Percentiles rank a stretch among this genome's conserved stretches.
phyloP scores from a whole-genome alignment of 2,888 invertebrate species.

The Zaprionus lineosus region DNA sequence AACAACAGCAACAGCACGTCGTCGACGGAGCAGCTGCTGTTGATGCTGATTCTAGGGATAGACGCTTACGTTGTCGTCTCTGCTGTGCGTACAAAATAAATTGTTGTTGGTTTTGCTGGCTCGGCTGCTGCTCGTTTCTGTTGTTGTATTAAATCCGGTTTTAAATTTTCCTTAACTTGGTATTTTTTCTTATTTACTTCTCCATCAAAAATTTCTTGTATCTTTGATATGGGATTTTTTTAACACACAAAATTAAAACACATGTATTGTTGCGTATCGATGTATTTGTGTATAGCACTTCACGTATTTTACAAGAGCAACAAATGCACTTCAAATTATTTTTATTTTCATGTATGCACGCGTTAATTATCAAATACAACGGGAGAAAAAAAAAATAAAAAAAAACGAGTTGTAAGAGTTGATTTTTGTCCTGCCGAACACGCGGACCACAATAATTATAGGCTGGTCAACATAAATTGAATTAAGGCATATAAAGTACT shows the following conservation, averaged over 20 bases:
- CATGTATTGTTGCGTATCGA: background rate
- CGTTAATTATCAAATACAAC: constrained; percentile 13
- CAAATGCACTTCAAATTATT: constrained; percentile 39
- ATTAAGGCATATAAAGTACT: constrained; percentile 1
- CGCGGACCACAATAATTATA: constrained; percentile 19
- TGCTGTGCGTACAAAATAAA: too few relatives aligned
- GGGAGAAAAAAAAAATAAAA: constrained; percentile 18
- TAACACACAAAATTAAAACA: too few relatives aligned
- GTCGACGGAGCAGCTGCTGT: constrained; percentile 40
- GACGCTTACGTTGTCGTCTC: constrained; percentile 24
- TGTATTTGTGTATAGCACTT: constrained; percentile 22
- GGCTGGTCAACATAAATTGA: too few relatives aligned
- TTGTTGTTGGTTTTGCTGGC: too few relatives aligned
- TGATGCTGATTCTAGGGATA: constrained; percentile 38
- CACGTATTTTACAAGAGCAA: constrained; percentile 26
- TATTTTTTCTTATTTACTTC: constrained; percentile 54
- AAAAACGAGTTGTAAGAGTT: constrained; percentile 9
- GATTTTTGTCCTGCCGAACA: constrained; percentile 33
- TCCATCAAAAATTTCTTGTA: constrained; percentile 44
- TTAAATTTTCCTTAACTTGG: constrained; percentile 71
- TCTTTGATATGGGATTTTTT: constrained; percentile 37
- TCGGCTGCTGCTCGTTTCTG: constrained; percentile 27
- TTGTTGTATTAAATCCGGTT: constrained; percentile 68
- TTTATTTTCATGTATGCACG: constrained; percentile 15
- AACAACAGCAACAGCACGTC: constrained; percentile 17